These are phyloP conservation scores for Cichladusa arquata DNA, from an alignment of 2,113 vertebrate species.

Conservation along the genomic window DNA sequence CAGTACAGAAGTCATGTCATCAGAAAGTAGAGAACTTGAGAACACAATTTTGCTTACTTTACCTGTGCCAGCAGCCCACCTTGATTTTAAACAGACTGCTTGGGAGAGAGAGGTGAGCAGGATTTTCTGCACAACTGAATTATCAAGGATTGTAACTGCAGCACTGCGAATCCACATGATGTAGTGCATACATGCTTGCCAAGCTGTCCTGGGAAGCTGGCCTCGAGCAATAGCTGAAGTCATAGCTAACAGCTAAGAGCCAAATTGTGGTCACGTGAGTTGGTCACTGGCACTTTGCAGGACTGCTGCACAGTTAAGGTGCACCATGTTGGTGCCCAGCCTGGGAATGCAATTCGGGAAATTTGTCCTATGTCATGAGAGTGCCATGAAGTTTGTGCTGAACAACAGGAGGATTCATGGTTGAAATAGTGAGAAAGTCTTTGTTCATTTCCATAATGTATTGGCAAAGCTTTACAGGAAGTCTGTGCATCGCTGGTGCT, in stretches of 20 bases:
- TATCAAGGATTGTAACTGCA: background rate
- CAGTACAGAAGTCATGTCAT: background rate
- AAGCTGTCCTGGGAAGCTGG: slow-evolving; percentile 28
- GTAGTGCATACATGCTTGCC: background rate
- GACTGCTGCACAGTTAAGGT: background rate
- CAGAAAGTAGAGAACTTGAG: background rate
- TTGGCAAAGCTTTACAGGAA: background rate
- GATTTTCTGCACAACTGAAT: slow-evolving; percentile 14
- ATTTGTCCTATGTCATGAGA: rapidly evolving
- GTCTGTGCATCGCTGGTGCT: background rate
- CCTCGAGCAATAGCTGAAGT: slow-evolving; percentile 1
- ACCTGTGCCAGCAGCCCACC: background rate
- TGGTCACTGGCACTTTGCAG: background rate
- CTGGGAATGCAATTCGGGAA: background rate
- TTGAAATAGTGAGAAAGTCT: background rate
- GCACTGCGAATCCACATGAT: background rate
- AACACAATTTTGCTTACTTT: slow-evolving; percentile 4
- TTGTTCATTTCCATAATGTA: background rate
- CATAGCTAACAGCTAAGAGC: background rate
- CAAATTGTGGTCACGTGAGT: background rate
- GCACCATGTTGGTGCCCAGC: background rate
- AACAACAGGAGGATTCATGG: background rate
- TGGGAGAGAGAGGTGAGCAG: background rate
- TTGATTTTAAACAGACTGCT: background rate
- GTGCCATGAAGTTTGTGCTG: background rate